phyloP scores from a whole-genome alignment of 2,113 vertebrate genomes.

The Elephas maximus region DNA sequence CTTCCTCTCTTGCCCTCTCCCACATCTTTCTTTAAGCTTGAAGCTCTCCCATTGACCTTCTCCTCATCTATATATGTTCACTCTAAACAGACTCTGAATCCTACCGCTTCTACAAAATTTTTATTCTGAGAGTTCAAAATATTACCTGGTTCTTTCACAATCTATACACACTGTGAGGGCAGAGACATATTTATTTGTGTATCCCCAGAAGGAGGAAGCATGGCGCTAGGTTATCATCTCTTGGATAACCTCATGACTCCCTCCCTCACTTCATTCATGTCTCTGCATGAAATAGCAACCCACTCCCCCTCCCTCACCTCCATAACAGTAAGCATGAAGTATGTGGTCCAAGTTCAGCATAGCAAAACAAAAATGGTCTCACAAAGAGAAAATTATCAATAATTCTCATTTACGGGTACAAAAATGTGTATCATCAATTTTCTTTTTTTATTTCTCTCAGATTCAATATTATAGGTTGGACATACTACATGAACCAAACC shows the following conservation, averaged over 20 bases:
- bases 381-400: slow-evolving; percentile 33
- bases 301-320: too few relatives aligned
- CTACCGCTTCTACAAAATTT: not conserved
- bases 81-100: not conserved
- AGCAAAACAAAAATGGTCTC: slow-evolving; percentile 19
- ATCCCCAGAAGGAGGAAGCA: not conserved
- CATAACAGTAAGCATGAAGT: not conserved
- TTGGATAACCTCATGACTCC: not conserved
- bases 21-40: not conserved
- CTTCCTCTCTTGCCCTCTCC: not conserved
- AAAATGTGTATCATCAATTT: not conserved
- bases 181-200: not conserved
- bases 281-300: not conserved
- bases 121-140: slow-evolving; percentile 7
- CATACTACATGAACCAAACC: not conserved
- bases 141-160: not conserved
- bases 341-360: not conserved
- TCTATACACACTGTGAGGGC: not conserved
- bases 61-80: not conserved
- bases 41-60: not conserved
- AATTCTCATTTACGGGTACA: not conserved
- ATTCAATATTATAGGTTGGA: not conserved
- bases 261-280: not conserved
- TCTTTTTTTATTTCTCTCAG: not conserved
- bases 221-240: not conserved